Evolutionary conservation across 2,888 invertebrate species (phyloP).

Genomic region (Teleiodes luculella): DNA sequence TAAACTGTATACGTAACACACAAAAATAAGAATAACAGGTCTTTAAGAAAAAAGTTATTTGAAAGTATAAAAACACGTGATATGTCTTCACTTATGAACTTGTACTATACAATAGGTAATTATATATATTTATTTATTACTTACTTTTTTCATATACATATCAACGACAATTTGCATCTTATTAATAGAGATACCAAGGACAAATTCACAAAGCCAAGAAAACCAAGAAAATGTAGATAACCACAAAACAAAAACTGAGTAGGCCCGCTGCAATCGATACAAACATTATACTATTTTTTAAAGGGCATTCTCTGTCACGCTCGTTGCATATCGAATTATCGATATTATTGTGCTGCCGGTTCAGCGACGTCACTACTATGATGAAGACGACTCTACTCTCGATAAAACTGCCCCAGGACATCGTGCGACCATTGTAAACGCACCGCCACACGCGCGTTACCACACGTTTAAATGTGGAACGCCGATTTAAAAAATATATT

Average conservation of each 20-base stretch:
- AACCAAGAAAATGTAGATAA: too few relatives aligned
- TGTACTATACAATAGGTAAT: too few relatives aligned
- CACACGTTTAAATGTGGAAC: slow-evolving; percentile 11
- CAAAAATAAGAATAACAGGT: too few relatives aligned
- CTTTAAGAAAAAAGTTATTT: too few relatives aligned
- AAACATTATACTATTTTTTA: not conserved
- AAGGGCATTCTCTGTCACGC: not conserved
- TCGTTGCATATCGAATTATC: slow-evolving; percentile 9
- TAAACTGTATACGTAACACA: too few relatives aligned
- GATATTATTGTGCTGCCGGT: slow-evolving; percentile 4
- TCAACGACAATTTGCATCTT: too few relatives aligned
- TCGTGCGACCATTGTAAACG: slow-evolving; percentile 24
- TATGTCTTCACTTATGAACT: too few relatives aligned
- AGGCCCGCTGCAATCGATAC: not conserved
- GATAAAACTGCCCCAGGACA: slow-evolving; percentile 33
- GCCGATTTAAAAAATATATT: not conserved
- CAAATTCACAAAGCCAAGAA: too few relatives aligned
- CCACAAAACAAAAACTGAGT: not conserved
- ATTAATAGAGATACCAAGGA: too few relatives aligned
- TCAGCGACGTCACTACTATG: not conserved
- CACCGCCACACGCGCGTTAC: slow-evolving; percentile 16
- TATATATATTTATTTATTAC: too few relatives aligned
- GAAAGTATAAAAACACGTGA: too few relatives aligned
- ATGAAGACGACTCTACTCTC: slow-evolving; percentile 16
- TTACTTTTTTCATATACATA: too few relatives aligned